Evolutionary conservation across 1,140 invertebrate species (phyloP), one percentile per base, ranked within the genome.

Genomic region (Aphaenogaster rudis): DNA sequence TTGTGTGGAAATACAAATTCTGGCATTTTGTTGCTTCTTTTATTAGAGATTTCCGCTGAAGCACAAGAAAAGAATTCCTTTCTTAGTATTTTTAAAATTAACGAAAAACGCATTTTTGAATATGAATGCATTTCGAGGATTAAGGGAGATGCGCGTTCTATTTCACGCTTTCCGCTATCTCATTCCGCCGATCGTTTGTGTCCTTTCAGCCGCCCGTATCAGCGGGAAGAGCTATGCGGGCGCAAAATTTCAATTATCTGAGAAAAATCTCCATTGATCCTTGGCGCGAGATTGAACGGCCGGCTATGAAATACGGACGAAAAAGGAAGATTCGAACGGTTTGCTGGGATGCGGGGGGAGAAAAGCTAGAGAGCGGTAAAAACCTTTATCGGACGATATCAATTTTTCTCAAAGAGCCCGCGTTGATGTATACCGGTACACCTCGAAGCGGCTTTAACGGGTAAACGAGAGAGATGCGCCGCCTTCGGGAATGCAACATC

Each of bases 181-280:
- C 69, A 76, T 84, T 21, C 36, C 15, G 7, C 4, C 52, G n/a
- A 48, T 82, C 57, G 57, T 50, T 61, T 50, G 33, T 63, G 54
- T 76, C 80, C 80, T 63, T 84, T 76, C 69, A 76, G 3, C 80
- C 17, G 54, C 42, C 54, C 69, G 54, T 50, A 74, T 84, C 80
- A 50, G 42, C 80, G 80, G 1, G 13, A n/a, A 61, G 17, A 84
- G 54, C 54, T 59, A 84, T 76, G 57, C 69, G 57, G 69, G 69
- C 69, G 69, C 54, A 63, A 84, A 84, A 84, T 84, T 84, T 84
- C 80, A 84, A 84, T 84, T 84, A 84, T 84, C 69, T 84, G 80
- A 76, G 80, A 76, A 84, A 84, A 84, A 84, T 84, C 80, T 84
- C 80, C 28, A 84, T 76, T 84, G 80, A 84, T 76, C 54, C 80